These are phyloP conservation scores for Eristalinus sepulchralis DNA, from an alignment of 2,888 invertebrate species.

Conservation along the genomic window DNA sequence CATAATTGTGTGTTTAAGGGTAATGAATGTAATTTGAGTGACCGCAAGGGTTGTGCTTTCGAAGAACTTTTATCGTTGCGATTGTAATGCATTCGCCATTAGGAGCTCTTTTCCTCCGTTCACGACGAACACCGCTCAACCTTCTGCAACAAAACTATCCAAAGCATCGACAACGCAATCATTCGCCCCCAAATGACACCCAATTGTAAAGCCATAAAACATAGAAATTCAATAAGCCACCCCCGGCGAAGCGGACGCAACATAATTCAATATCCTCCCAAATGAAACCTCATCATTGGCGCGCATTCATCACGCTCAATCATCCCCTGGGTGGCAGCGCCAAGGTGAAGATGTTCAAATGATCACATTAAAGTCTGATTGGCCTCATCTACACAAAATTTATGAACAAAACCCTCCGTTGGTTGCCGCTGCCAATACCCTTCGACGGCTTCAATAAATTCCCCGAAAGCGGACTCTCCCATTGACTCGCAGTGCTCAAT, in stretches of 20 bases:
- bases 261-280: conserved; percentile 20
- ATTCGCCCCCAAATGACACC: background rate
- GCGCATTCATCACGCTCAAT: conserved; percentile 43
- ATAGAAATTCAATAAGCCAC: background rate
- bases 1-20: background rate
- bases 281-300: background rate
- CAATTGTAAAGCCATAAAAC: background rate
- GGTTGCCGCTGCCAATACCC: background rate
- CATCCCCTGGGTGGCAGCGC: background rate
- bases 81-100: too few relatives aligned
- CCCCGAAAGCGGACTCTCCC: conserved; percentile 16
- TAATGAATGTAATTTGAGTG: background rate
- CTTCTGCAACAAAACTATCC: too few relatives aligned
- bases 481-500: conserved; percentile 17
- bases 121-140: too few relatives aligned
- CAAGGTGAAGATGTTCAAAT: conserved; percentile 20
- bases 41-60: background rate
- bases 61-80: too few relatives aligned
- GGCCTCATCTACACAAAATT: conserved; percentile 54
- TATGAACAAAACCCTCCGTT: conserved; percentile 14
- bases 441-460: conserved; percentile 45
- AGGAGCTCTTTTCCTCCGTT: too few relatives aligned
- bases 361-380: conserved; percentile 55
- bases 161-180: background rate
- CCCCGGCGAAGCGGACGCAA: background rate